These are phyloP conservation scores for Drosophila neotestacea DNA, from an alignment of 2,888 invertebrate genomes.

Conservation along the genomic window DNA sequence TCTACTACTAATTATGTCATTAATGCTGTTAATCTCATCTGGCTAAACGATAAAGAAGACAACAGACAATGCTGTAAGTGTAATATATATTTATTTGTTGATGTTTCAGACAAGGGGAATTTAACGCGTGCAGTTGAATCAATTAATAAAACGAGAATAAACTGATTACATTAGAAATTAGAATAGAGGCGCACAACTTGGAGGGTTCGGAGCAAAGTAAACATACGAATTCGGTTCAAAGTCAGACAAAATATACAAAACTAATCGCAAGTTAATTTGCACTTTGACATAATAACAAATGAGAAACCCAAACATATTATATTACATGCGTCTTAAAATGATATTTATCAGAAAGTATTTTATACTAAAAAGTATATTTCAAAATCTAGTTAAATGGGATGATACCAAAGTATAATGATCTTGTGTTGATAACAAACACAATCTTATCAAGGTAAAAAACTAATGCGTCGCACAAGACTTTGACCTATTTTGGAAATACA, in stretches of 20 bases:
- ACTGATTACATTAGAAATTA: conserved; percentile 54
- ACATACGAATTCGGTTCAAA: conserved; percentile 59
- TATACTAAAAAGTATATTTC: background rate
- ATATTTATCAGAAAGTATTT: background rate
- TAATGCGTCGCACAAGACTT: conserved; percentile 44
- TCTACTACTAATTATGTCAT: conserved; percentile 1
- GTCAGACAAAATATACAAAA: conserved; percentile 47
- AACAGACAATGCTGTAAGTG: background rate
- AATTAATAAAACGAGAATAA: conserved; percentile 44
- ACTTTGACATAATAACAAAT: conserved; percentile 6
- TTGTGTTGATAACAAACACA: conserved; percentile 19
- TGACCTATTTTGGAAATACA: conserved; percentile 63
- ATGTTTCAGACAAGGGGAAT: conserved; percentile 16
- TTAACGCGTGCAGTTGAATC: conserved; percentile 25
- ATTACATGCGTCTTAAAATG: background rate
- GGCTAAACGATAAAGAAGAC: background rate
- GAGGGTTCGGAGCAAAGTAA: conserved; percentile 12
- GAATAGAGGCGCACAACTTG: conserved; percentile 9
- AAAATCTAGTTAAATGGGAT: background rate
- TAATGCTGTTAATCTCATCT: conserved; percentile 1
- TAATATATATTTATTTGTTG: conserved; percentile 2
- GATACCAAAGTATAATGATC: conserved; percentile 15
- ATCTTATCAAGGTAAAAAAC: conserved; percentile 57
- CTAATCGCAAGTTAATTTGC: conserved; percentile 30
- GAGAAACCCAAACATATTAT: conserved; percentile 7